Base-by-base conservation (phyloP, 2,797 vertebrate genomes). In the Trachops cirrhosus region DNA sequence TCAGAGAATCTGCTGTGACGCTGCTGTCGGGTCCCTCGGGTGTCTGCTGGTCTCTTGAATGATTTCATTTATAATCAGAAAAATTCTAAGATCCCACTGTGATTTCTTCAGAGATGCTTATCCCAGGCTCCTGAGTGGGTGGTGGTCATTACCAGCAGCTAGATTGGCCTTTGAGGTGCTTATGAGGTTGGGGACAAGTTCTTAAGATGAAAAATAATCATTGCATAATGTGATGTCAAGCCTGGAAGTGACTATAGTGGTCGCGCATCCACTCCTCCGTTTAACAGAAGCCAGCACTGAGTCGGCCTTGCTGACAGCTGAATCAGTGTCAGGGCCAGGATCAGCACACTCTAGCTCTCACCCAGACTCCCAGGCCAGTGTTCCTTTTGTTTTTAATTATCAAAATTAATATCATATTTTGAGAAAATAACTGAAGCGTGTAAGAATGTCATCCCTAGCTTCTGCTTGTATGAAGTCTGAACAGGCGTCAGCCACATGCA, bases 391-490 rank as follows among this genome's bases (percentile, higher is more conserved):
- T 96, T 93, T 85, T 93, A 85, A 92, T 96, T 87, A 79, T 92
- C 86, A 96, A 92, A 96, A 95, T 96, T 91, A 94, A 73, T 86
- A 73, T 88, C 88, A 78, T 79, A 78, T 86, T 96, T 71, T 92
- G 78, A 88, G 85, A 86, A 93, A 92, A 92, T 46, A 88, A 82
- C 84, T 50, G 12, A 79, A 54, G 24, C 83, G 26, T 86, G 64
- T 79, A 71, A 82, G 78, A 80, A 82, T 92, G 83, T 71, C 62
- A 6, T 95, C 73, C 88, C 48, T 57, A 88, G 93, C 93, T 97
- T 93, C 92, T 91, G 90, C 86, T 50, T 79, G 67, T 87, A 5
- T 85, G 37, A 86, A 77, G 34, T 44, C 59, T 8, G 37, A 82
- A 15, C 80, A 93, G 41, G 79, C 77, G 1, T 39, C 11, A 54